These are phyloP conservation scores for Pedionomus torquatus DNA, from an alignment of 2,113 vertebrate genomes.

Conservation along the genomic window DNA sequence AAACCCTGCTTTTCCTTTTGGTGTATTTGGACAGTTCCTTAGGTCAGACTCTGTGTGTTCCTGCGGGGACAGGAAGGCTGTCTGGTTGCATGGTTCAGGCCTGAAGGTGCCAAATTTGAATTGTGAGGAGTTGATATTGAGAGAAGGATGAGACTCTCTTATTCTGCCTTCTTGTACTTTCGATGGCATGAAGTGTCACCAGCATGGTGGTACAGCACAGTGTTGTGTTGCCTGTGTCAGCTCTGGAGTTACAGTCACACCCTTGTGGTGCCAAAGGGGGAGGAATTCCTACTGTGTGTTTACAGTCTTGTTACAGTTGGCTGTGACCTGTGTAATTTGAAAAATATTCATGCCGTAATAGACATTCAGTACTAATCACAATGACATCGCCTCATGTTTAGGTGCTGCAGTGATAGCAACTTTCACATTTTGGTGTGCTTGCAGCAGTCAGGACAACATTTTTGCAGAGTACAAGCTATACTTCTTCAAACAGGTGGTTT, in stretches of 20 bases:
- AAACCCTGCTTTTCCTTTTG: background rate
- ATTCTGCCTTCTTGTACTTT: background rate
- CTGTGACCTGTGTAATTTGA: background rate
- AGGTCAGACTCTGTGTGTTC: background rate
- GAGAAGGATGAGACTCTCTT: background rate
- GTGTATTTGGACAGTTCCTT: accelerated
- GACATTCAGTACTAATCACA: background rate
- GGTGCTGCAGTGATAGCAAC: background rate
- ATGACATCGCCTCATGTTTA: background rate
- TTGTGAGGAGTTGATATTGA: background rate
- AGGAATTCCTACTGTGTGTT: background rate
- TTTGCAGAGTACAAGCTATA: background rate
- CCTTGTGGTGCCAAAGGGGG: background rate
- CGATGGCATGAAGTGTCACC: background rate
- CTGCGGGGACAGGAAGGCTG: background rate
- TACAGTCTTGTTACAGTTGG: background rate
- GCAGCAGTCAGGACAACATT: background rate
- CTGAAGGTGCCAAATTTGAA: background rate
- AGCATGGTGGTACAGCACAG: no score
- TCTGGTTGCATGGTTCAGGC: background rate
- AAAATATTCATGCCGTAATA: background rate
- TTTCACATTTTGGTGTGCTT: background rate
- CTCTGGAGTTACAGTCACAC: background rate
- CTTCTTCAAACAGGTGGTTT: background rate
- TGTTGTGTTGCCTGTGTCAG: background rate